phyloP scores from a whole-genome alignment of 1,140 invertebrate species.

The Drosophila albomicans region DNA sequence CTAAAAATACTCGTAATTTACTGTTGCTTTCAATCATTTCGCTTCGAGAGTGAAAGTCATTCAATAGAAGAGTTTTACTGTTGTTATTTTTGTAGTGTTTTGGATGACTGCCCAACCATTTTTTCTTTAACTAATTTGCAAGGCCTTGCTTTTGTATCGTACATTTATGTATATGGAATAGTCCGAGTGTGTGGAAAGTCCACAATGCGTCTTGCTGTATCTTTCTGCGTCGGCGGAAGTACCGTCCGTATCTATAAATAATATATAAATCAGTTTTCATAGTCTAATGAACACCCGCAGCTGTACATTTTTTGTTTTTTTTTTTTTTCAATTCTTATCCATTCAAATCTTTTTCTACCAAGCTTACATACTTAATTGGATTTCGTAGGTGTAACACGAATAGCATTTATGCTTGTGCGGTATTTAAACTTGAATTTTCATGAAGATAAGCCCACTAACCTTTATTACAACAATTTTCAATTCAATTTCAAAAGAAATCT shows the following conservation, averaged over 20 bases:
- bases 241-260: slow-evolving; percentile 20
- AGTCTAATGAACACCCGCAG: slow-evolving; percentile 9
- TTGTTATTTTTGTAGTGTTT: slow-evolving; percentile 40
- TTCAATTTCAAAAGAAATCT: slow-evolving; percentile 6
- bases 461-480: neutral
- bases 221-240: slow-evolving; percentile 21
- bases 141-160: slow-evolving; percentile 25
- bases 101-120: slow-evolving; percentile 47
- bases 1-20: slow-evolving; percentile 62
- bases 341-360: neutral
- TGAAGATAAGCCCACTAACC: neutral
- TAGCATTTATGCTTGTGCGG: neutral
- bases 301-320: neutral
- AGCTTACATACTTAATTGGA: neutral
- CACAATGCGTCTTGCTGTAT: slow-evolving; percentile 9
- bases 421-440: slow-evolving; percentile 7
- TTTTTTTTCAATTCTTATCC: neutral
- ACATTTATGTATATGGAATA: slow-evolving; percentile 4
- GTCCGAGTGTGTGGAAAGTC: slow-evolving; percentile 33
- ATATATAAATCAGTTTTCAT: slow-evolving; percentile 24
- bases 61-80: slow-evolving; percentile 42
- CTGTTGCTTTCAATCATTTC: slow-evolving; percentile 74
- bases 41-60: slow-evolving; percentile 66
- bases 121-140: slow-evolving; percentile 62
- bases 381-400: slow-evolving; percentile 5